A percentile compares a stretch with the other conserved stretches of the same genome.
Evolutionary conservation across 2,888 invertebrate species (phyloP).

Genomic region (Cheilosia variabilis): DNA sequence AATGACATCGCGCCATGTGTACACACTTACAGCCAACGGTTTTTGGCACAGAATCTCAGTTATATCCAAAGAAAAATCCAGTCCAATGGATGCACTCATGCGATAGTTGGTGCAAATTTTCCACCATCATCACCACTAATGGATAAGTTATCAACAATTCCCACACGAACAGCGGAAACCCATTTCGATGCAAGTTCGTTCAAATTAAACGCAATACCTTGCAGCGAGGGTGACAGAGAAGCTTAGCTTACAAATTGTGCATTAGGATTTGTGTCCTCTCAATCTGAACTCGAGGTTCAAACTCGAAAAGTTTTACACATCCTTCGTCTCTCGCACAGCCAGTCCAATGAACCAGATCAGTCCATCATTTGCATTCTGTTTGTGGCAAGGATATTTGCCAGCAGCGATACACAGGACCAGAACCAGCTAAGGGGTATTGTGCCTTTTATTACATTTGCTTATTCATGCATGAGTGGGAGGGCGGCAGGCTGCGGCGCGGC

Average conservation of each 20-base stretch:
- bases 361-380: slow-evolving; percentile 52
- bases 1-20: slow-evolving; percentile 25
- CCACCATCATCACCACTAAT: slow-evolving; percentile 53
- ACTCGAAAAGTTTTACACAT: slow-evolving; percentile 39
- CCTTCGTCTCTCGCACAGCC: slow-evolving; percentile 1
- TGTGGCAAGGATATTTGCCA: slow-evolving; percentile 10
- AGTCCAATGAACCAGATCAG: slow-evolving; percentile 49
- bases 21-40: background rate
- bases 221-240: slow-evolving; percentile 9
- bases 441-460: slow-evolving; percentile 42
- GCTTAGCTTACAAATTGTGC: slow-evolving; percentile 63
- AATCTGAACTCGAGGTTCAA: slow-evolving; percentile 40
- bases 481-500: no score
- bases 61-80: slow-evolving; percentile 7
- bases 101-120: slow-evolving; percentile 38
- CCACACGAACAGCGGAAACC: slow-evolving; percentile 64
- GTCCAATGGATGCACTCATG: slow-evolving; percentile 25
- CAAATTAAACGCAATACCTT: slow-evolving; percentile 25
- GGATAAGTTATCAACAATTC: slow-evolving; percentile 62
- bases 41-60: slow-evolving; percentile 23
- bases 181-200: slow-evolving; percentile 32
- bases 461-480: slow-evolving; percentile 1
- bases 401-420: slow-evolving; percentile 7
- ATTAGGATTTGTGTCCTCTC: slow-evolving; percentile 42
- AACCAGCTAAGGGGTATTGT: slow-evolving; percentile 39